These are phyloP conservation scores for Acanthornis magna DNA, from an alignment of 2,797 vertebrate species.

Conservation along the genomic window DNA sequence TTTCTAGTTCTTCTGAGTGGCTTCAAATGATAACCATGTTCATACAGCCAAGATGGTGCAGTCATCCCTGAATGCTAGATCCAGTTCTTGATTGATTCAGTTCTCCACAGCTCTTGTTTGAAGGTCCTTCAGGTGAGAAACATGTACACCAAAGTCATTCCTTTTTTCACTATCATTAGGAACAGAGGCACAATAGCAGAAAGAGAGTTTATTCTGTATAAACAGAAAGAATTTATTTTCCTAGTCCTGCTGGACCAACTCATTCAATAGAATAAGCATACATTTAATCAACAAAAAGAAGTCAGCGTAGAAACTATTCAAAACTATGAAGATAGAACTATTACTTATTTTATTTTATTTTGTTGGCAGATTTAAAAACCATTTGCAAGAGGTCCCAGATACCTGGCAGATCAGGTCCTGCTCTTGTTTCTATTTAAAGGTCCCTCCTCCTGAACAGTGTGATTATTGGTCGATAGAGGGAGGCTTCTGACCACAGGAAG, in stretches of 20 bases:
- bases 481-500: constrained; percentile 28
- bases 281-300: background rate
- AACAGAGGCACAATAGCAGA: background rate
- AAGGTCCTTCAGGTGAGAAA: background rate
- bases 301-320: background rate
- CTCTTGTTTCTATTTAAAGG: background rate
- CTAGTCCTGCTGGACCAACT: background rate
- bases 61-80: background rate
- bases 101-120: background rate
- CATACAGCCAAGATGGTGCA: background rate
- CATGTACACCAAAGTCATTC: background rate
- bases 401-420: background rate
- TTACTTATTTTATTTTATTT: background rate
- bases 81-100: background rate
- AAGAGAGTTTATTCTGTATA: background rate
- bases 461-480: constrained; percentile 34
- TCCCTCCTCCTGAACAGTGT: background rate
- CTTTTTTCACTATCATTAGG: background rate
- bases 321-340: background rate
- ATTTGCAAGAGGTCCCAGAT: background rate
- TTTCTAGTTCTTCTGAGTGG: background rate
- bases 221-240: background rate
- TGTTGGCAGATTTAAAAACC: background rate
- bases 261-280: background rate
- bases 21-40: background rate